phyloP scores from a whole-genome alignment of 2,113 vertebrate genomes.

The Mus pahari region DNA sequence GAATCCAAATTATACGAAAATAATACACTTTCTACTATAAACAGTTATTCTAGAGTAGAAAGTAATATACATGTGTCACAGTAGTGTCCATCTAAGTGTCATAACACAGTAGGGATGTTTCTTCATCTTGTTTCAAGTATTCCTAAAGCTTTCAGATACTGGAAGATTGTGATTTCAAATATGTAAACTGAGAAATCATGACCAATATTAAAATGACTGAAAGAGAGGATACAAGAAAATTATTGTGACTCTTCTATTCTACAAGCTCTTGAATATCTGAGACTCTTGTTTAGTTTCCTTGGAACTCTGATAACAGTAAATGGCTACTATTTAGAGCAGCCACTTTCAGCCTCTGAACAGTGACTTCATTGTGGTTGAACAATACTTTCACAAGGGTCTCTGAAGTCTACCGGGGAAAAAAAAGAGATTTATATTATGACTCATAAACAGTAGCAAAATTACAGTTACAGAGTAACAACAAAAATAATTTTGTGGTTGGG shows the following conservation, averaged over 20 bases:
- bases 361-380: background rate
- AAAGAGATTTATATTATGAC: background rate
- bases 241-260: background rate
- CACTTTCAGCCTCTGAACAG: background rate
- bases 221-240: background rate
- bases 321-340: background rate
- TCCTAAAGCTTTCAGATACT: background rate
- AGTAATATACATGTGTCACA: background rate
- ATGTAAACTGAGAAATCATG: background rate
- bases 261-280: background rate
- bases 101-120: background rate
- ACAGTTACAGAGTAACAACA: background rate
- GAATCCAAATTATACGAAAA: background rate
- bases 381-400: background rate
- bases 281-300: background rate
- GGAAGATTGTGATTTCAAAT: background rate
- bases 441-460: background rate
- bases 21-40: background rate
- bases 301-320: background rate
- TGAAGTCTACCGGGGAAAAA: background rate
- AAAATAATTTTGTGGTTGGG: background rate
- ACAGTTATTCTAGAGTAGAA: background rate
- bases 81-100: background rate
- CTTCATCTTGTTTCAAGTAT: background rate
- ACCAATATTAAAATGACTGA: background rate